Base-by-base conservation (phyloP, 2,797 vertebrate genomes). In the Thalassophryne amazonica region DNA sequence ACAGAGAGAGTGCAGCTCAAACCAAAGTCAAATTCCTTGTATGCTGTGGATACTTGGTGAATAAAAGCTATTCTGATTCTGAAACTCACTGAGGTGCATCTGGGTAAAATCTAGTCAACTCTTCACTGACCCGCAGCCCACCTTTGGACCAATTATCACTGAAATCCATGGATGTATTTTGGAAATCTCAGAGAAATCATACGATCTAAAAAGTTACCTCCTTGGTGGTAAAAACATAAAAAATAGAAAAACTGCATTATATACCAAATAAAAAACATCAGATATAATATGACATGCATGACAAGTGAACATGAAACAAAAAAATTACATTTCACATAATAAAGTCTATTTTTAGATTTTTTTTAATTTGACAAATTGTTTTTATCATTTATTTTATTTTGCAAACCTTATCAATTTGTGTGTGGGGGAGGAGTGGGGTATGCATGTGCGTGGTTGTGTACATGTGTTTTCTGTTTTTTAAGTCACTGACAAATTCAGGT, bases 401-500 rank as follows among this genome's bases (percentile, higher is more conserved):
- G 32, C 1, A 17, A n/a, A 10, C 30, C 8, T 20, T 6, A 27
- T 7, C 0, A 17, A 38, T 17, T 16, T 11, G 11, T 17, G 12
- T 29, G 3, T 16, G 22, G 32, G 35, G 36, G 22, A 13, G 28
- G 20, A 30, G 48, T 23, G 15, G 43, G 60, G 8, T 39, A 14
- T 50, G 9, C 48, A 24, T 29, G 20, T 32, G 7, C 24, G 12
- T 13, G 8, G 10, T 24, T 45, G 7, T 57, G 23, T 48, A 5
- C 4, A 8, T 50, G 55, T 46, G 25, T 55, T 17, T 38, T n/a
- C n/a, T n/a, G n/a, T n/a, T n/a, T 24, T 48, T 45, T 55, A 8
- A 51, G 36, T 22, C 29, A 39, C 34, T 65, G 53, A 64, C 43
- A 51, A 67, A 75, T 80, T 9, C 69, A 51, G 55, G 40, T 65